A percentile compares a stretch with the other conserved stretches of the same genome.
Conservation (phyloP, 2,797 vertebrate species). For the Clarias fuscus region DNA sequence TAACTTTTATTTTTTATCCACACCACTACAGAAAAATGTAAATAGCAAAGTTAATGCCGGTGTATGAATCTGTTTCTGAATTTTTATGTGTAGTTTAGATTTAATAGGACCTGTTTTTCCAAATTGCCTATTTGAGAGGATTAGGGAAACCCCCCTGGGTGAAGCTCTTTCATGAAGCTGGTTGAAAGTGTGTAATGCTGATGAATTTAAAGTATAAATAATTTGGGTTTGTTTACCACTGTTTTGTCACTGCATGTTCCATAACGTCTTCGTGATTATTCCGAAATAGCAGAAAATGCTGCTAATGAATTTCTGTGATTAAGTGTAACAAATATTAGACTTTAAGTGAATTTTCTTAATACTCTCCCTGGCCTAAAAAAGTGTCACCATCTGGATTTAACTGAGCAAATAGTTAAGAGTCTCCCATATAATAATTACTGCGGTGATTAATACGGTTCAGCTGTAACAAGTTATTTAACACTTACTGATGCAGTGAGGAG, state of each 20-base stretch:
- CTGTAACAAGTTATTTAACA: too few species aligned
- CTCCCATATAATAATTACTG: too few species aligned
- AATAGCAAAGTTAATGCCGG: background rate
- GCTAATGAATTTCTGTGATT: background rate
- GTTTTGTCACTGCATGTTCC: background rate
- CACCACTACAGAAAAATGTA: background rate
- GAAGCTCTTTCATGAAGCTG: background rate
- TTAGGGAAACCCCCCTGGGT: background rate
- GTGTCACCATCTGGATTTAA: too few species aligned
- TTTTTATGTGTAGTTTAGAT: background rate
- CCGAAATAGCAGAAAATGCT: background rate
- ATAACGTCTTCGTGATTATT: background rate
- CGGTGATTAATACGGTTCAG: too few species aligned
- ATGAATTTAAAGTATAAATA: background rate
- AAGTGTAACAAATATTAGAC: too few species aligned
- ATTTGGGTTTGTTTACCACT: background rate
- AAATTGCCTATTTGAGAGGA: background rate
- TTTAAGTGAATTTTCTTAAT: too few species aligned
- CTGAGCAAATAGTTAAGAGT: too few species aligned
- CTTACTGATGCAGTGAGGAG: too few species aligned
- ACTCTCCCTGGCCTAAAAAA: too few species aligned
- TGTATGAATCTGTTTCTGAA: background rate
- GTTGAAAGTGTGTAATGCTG: background rate
- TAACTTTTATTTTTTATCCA: background rate
- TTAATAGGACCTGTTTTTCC: background rate